Percentiles rank a stretch among this genome's conserved stretches.
These are phyloP conservation scores for Chaenogobius annularis DNA, from an alignment of 2,113 vertebrate genomes.

Conservation along the genomic window DNA sequence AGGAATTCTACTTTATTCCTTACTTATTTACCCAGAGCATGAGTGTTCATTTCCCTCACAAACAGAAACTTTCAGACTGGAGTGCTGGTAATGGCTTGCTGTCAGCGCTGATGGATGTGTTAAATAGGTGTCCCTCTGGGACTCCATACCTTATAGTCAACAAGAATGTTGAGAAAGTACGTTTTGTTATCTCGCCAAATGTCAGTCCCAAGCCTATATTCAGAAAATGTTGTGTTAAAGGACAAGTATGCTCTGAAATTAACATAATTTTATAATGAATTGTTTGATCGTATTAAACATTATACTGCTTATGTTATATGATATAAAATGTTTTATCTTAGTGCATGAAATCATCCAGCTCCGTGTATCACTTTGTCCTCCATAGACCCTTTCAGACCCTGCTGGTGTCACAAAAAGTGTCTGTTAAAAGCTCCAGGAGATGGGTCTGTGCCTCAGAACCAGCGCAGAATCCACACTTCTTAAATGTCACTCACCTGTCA, in stretches of 20 bases:
- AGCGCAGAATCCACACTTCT: slow-evolving; percentile 46
- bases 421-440: slow-evolving; percentile 48
- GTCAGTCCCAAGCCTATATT: neutral
- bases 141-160: neutral
- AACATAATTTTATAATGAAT: neutral
- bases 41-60: neutral
- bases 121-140: neutral
- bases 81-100: slow-evolving; percentile 1
- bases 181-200: neutral
- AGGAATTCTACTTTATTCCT: neutral
- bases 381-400: slow-evolving; percentile 6
- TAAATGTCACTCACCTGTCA: slow-evolving; percentile 69
- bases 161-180: neutral
- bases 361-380: slow-evolving; percentile 9
- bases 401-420: slow-evolving; percentile 21
- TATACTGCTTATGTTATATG: no score
- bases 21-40: neutral
- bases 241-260: neutral
- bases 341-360: no score
- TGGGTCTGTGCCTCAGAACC: slow-evolving; percentile 40
- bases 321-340: slow-evolving; percentile 9
- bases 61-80: neutral
- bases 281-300: neutral
- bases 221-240: neutral
- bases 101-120: slow-evolving; percentile 1